Base-by-base conservation (phyloP, 1,140 invertebrate genomes). In the Scaptomyza hsui region DNA sequence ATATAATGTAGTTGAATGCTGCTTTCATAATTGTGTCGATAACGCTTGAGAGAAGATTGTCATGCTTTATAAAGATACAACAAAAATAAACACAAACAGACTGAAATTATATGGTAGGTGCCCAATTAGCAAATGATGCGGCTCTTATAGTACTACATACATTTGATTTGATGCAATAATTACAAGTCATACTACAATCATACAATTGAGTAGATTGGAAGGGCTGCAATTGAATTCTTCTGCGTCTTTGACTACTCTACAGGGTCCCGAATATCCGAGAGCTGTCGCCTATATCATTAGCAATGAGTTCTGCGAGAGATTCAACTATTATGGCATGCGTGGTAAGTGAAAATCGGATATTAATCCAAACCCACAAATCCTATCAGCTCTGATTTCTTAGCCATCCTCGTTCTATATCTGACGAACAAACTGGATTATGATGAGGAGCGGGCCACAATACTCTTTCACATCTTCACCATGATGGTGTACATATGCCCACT, bases 281-380 rank as follows among this genome's bases (percentile, higher is more conserved):
- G 94, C 96, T 1, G 95, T 98, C 10, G 97, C 95, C 78, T 98
- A 98, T 91, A 99, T 99, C 81, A 93, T 99, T 55, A 95, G 94
- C 89, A 98, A 97, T 95, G 98, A 99, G 92, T 98, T 99, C 91
- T 99, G 98, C 91, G 98, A 99, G 92, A 93, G 98, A 80, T 99
- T 99, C 92, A 97, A 95, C 44, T 99, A 95, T 91, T 99, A 99
- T 95, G 98, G 98, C 82, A 97, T 99, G 96, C 95, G 96, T 94
- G 96, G 97, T 98, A 92, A 94, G 95, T 94, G 45, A 1, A 15
- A 29, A 9, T 29, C 26, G 2, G 6, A 9, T 9, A 9, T 29
- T 29, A 29, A 29, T 0, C 19, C 10, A 4, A 9, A 9, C 2
- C 10, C 24, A 13, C 4, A 29, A 57, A 3, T 1, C 18, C 12